Evolutionary conservation across 2,797 vertebrate species (phyloP).

Genomic region (Sylvilagus floridanus): DNA sequence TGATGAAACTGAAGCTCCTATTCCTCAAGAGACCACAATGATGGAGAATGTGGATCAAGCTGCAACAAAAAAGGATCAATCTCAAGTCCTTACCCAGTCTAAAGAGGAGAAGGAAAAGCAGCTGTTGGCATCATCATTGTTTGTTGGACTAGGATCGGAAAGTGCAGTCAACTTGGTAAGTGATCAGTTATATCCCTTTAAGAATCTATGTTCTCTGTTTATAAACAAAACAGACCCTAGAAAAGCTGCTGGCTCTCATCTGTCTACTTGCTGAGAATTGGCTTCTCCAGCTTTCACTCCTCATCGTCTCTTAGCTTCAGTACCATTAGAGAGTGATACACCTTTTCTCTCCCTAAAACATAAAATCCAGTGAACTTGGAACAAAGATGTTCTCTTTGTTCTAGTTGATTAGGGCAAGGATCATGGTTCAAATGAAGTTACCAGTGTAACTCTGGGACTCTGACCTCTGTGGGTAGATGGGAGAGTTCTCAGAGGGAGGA

Average conservation of each 20-base stretch:
- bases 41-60: constrained; percentile 80
- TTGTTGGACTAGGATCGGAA: constrained; percentile 93
- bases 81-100: constrained; percentile 70
- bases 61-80: constrained; percentile 65
- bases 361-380: not conserved
- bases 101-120: constrained; percentile 91
- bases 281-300: not conserved
- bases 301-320: not conserved
- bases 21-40: constrained; percentile 79
- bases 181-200: constrained; percentile 19
- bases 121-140: constrained; percentile 94
- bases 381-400: not conserved
- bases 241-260: constrained; percentile 26
- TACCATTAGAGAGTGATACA: not conserved
- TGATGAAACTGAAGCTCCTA: constrained; percentile 83
- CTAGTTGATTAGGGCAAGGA: not conserved
- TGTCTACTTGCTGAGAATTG: not conserved
- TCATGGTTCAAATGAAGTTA: not conserved
- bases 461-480: not conserved
- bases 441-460: not conserved
- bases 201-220: not conserved
- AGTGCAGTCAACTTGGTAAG: constrained; percentile 93
- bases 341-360: not conserved
- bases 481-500: not conserved
- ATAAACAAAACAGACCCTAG: not conserved